Conservation (phyloP, 2,797 vertebrate species). For the Loris lydekkerianus region DNA sequence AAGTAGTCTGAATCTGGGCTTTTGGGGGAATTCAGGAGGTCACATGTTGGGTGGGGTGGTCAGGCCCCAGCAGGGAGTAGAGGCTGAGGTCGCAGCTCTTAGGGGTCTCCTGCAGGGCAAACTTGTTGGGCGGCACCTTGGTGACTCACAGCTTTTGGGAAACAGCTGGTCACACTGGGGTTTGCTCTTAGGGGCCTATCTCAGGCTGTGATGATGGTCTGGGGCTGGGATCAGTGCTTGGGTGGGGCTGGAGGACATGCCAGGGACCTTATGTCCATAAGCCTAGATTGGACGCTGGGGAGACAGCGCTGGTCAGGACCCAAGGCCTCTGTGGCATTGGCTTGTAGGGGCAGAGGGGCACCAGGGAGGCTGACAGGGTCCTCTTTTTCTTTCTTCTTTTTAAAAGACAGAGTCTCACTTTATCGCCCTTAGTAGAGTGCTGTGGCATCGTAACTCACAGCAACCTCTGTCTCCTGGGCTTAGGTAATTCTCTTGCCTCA, state of each 20-base stretch:
- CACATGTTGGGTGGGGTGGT: slow-evolving; percentile 14
- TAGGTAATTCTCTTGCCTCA: no score
- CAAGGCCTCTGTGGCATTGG: background rate
- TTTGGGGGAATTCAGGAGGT: slow-evolving; percentile 82
- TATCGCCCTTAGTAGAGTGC: no score
- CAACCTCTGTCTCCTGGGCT: no score
- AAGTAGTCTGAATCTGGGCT: slow-evolving; percentile 52
- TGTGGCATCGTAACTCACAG: no score
- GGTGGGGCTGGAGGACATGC: background rate
- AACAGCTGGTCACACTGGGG: slow-evolving; percentile 51
- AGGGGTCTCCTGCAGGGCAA: slow-evolving; percentile 43
- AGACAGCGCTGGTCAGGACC: background rate
- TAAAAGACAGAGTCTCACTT: no score
- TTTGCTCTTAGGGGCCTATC: background rate
- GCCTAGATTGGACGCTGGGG: background rate
- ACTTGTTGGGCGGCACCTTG: slow-evolving; percentile 5
- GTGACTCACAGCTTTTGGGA: slow-evolving; percentile 78
- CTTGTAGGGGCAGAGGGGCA: background rate
- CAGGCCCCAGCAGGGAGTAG: slow-evolving; percentile 35
- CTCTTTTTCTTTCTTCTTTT: no score
- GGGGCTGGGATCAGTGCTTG: slow-evolving; percentile 27
- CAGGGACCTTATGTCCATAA: background rate
- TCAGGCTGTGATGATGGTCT: background rate
- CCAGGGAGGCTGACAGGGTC: background rate
- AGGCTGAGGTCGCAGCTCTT: background rate